Base-by-base conservation (phyloP, 2,888 invertebrate species). In the Ethmia dodecea region DNA sequence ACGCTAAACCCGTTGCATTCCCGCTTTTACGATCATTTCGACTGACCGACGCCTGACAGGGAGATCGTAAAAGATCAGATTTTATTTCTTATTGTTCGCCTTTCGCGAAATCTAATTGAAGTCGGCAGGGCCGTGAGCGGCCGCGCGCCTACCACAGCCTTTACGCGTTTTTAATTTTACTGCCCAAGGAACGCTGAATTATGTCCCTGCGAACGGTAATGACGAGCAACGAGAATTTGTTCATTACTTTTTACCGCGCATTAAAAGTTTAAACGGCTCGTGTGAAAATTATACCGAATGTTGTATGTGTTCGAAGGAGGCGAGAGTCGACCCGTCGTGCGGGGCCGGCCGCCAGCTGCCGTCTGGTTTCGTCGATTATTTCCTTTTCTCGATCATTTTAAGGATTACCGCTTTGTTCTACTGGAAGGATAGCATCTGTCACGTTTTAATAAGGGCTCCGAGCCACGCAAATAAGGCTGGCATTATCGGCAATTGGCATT, bases 11-110 rank as follows among this genome's bases (percentile, higher is more conserved):
- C 78, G 78, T 81, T 81, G 81, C 81, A 81, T 81, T 80, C 77
- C 72, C 70, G 50, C 48, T 53, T 81, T 84, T 79, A 83, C 74
- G 81, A 77, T 41, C 74, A 60, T 59, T 66, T 67, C 69, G 57
- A 52, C 69, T 65, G 78, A 73, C 76, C 77, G 67, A 71, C 63
- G 76, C 55, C 72, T 76, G 79, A 77, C 81, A 71, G 67, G 55
- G 56, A 42, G 66, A 57, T 81, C 84, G 80, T 84, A 83, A 86
- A 86, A 74, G 79, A 69, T 61, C 74, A 61, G 56, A 79, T 80
- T 86, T 84, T 84, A 86, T 80, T 77, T 76, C 83, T 84, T 83
- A 86, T 86, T 86, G 86, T 84, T 81, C 83, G 74, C 71, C 69
- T 76, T 77, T 79, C 73, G 79, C 78, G 74, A 84, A 83, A 79